Percentiles rank a stretch among this genome's conserved stretches.
phyloP scores from a whole-genome alignment of 1,140 invertebrate genomes.

The Ptiloglossa arizonensis region DNA sequence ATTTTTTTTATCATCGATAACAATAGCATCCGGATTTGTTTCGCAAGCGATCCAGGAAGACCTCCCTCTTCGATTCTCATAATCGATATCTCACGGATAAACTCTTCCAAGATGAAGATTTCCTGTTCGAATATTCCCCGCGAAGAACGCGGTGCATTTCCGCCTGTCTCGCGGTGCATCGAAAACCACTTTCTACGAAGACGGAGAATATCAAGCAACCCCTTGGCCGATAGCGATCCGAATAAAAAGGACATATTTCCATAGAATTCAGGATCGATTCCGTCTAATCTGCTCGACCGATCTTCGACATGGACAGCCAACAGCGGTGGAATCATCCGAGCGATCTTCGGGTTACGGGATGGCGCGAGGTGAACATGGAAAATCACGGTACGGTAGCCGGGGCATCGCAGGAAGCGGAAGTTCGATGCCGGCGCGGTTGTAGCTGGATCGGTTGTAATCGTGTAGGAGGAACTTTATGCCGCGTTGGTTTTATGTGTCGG shows the following conservation, averaged over 20 bases:
- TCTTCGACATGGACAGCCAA: constrained; percentile 38
- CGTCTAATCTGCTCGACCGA: constrained; percentile 21
- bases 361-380: not conserved
- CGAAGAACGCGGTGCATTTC: not conserved
- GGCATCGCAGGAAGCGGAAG: constrained; percentile 51
- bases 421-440: constrained; percentile 6
- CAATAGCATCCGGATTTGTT: too few relatives aligned
- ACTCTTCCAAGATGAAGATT: too few relatives aligned
- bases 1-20: too few relatives aligned
- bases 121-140: too few relatives aligned
- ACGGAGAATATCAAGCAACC: constrained; percentile 36
- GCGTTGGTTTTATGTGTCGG: constrained; percentile 52
- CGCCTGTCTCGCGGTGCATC: not conserved
- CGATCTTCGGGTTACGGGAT: constrained; percentile 7
- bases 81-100: too few relatives aligned
- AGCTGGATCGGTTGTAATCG: constrained; percentile 29
- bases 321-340: constrained; percentile 24
- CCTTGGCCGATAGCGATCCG: constrained; percentile 24
- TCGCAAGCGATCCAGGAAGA: too few relatives aligned
- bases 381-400: constrained; percentile 37
- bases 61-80: too few relatives aligned
- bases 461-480: constrained; percentile 49
- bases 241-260: constrained; percentile 42
- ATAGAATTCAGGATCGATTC: constrained; percentile 45
- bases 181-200: not conserved